Evolutionary conservation across 1,140 invertebrate genomes (phyloP).

Genomic region (Drosophila pandora): DNA sequence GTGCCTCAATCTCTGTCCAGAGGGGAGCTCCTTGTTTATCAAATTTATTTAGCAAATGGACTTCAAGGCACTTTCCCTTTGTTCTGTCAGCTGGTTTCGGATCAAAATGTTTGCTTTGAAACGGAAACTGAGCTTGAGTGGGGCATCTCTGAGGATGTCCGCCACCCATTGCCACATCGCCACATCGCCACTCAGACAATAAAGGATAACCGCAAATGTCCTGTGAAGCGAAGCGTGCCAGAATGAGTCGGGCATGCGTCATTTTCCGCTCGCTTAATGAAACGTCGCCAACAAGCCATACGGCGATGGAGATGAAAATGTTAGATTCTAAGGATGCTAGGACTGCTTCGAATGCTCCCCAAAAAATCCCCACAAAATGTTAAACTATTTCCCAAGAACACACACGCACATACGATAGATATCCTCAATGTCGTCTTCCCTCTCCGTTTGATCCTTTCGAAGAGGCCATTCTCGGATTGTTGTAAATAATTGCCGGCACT

Average conservation of each 20-base stretch:
- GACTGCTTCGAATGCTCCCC: background rate
- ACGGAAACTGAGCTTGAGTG: conserved; percentile 51
- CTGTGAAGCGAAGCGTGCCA: conserved; percentile 47
- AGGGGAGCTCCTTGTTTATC: conserved; percentile 42
- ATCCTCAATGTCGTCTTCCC: conserved; percentile 3
- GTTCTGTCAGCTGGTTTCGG: conserved; percentile 26
- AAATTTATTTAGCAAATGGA: conserved; percentile 63
- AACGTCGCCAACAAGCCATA: conserved; percentile 44
- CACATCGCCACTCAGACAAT: conserved; percentile 46
- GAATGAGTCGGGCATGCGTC: conserved; percentile 44
- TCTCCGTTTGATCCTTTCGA: conserved; percentile 35
- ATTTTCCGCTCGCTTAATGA: conserved; percentile 62
- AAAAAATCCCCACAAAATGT: conserved; percentile 30
- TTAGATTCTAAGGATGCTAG: conserved; percentile 7
- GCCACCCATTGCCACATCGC: conserved; percentile 6
- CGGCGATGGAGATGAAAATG: conserved; percentile 8
- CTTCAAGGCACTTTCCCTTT: conserved; percentile 53
- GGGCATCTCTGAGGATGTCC: conserved; percentile 34
- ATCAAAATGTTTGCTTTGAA: conserved; percentile 51
- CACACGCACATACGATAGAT: background rate
- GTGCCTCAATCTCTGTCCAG: conserved; percentile 12
- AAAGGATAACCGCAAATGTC: conserved; percentile 59
- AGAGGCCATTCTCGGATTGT: conserved; percentile 42
- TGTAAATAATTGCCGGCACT: conserved; percentile 51
- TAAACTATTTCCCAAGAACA: conserved; percentile 23